Conservation (phyloP, 2,113 vertebrate genomes). For the Stictonetta naevosa region DNA sequence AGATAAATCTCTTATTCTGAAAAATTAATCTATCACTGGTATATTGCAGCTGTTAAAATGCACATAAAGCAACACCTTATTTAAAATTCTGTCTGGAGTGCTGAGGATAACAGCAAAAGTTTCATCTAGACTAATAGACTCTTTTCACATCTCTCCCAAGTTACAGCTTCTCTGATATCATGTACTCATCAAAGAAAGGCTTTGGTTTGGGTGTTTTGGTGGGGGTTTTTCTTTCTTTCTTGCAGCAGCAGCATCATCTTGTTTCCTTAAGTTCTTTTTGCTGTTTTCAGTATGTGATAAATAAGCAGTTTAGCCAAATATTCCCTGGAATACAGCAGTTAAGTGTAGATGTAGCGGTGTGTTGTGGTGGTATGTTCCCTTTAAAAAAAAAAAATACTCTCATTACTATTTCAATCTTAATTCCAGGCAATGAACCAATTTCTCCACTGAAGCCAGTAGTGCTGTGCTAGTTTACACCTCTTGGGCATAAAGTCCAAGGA, state of each 20-base stretch:
- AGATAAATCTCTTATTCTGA: conserved; percentile 38
- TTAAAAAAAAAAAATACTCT: not conserved
- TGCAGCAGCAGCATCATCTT: not conserved
- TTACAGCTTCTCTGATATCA: not conserved
- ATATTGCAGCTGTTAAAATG: conserved; percentile 20
- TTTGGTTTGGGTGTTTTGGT: not conserved
- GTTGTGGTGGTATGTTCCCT: not conserved
- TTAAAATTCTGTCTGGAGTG: conserved; percentile 63
- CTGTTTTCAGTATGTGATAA: not conserved
- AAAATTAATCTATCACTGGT: conserved; percentile 46
- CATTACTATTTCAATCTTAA: not conserved
- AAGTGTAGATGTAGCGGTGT: not conserved
- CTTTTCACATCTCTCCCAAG: not conserved
- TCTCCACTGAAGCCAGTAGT: not conserved
- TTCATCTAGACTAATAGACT: conserved; percentile 19
- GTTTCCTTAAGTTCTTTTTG: not conserved
- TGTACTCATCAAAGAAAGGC: not conserved
- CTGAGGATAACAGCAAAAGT: conserved; percentile 33
- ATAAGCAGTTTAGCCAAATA: not conserved
- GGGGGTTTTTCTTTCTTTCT: not conserved
- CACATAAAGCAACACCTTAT: conserved; percentile 19
- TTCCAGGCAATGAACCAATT: not conserved
- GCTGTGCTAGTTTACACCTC: not conserved
- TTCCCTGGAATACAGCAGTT: not conserved
- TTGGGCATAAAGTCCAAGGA: not conserved